Conservation (phyloP, 1,140 invertebrate genomes). For the Drosophila miranda region DNA sequence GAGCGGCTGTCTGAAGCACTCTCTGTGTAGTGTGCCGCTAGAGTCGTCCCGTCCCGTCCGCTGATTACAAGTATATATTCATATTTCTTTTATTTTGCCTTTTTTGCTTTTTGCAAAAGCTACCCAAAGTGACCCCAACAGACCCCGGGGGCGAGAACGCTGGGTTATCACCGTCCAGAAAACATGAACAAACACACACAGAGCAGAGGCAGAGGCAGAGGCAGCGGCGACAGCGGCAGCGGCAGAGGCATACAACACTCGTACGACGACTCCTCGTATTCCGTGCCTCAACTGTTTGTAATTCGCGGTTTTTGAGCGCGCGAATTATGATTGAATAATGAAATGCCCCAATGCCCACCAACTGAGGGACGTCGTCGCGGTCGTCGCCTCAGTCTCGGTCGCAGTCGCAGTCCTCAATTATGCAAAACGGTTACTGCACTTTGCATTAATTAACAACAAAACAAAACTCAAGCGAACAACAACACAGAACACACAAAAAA, state of each 20-base stretch:
- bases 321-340: conserved; percentile 80
- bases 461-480: conserved; percentile 14
- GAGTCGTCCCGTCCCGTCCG: conserved; percentile 26
- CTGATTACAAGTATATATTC: conserved; percentile 58
- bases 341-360: conserved; percentile 56
- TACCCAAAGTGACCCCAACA: conserved; percentile 65
- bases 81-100: conserved; percentile 27
- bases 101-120: conserved; percentile 59
- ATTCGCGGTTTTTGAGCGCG: conserved; percentile 63
- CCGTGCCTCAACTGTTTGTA: conserved; percentile 50
- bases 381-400: conserved; percentile 5
- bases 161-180: conserved; percentile 66
- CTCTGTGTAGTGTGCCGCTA: conserved; percentile 36
- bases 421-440: conserved; percentile 77
- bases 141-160: conserved; percentile 50
- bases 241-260: neutral
- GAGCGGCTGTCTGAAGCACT: conserved; percentile 23
- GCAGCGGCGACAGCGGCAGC: conserved; percentile 1
- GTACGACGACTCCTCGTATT: neutral
- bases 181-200: conserved; percentile 44
- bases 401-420: conserved; percentile 59
- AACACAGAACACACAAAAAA: conserved; percentile 6
- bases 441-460: conserved; percentile 73
- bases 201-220: conserved; percentile 6
- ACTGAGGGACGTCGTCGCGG: conserved; percentile 1